Evolutionary conservation across 2,113 vertebrate species (phyloP).

Genomic region (Entomyzon cyanotis): DNA sequence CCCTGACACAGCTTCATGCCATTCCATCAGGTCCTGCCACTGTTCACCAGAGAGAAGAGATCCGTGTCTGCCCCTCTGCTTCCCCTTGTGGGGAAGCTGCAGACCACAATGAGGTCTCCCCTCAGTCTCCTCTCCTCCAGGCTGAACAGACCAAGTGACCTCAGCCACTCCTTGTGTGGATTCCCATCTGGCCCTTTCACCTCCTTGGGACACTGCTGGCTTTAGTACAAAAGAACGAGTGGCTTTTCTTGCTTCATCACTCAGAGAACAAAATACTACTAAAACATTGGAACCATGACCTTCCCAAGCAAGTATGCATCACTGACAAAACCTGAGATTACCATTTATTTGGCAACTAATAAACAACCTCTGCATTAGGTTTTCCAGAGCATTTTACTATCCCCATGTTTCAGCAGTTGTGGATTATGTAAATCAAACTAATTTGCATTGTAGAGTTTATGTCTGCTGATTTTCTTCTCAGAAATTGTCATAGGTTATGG

Average conservation of each 20-base stretch:
- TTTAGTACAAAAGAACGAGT: neutral
- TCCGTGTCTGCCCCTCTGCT: neutral
- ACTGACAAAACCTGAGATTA: neutral
- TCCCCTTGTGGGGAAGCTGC: neutral
- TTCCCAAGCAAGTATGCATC: neutral
- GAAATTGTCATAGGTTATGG: neutral
- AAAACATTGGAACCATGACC: accelerated
- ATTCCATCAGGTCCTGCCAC: neutral
- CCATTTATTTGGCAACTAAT: neutral
- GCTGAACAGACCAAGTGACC: neutral
- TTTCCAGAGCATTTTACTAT: neutral
- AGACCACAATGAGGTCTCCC: neutral
- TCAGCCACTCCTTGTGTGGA: neutral
- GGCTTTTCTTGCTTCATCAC: accelerated
- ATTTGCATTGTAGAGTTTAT: neutral
- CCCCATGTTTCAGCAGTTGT: neutral
- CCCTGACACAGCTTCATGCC: neutral
- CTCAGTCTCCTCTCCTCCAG: neutral
- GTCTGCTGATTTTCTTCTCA: neutral
- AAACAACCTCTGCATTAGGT: neutral
- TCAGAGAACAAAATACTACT: neutral
- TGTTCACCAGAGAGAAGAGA: neutral
- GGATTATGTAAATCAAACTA: neutral
- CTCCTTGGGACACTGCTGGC: neutral
- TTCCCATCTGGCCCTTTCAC: too few relatives aligned